phyloP scores from a whole-genome alignment of 2,888 invertebrate genomes.

The Netelia virgata region DNA sequence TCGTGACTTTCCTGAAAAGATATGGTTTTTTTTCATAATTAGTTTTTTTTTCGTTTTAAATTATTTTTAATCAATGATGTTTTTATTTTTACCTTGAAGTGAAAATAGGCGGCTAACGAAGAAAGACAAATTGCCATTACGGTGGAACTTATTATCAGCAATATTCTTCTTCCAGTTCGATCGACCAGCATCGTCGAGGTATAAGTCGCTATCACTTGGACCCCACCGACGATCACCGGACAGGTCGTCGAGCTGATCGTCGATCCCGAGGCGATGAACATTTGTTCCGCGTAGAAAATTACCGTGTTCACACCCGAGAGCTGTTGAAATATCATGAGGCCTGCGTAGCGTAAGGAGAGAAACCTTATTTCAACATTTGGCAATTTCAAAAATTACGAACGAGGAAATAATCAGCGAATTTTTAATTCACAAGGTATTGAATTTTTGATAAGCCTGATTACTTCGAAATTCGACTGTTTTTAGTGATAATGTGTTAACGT shows the following conservation, averaged over 20 bases:
- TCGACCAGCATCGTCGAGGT: slow-evolving; percentile 87
- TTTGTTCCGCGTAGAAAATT: slow-evolving; percentile 87
- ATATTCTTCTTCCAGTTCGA: slow-evolving; percentile 87
- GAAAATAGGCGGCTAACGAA: slow-evolving; percentile 86
- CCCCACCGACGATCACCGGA: slow-evolving; percentile 88
- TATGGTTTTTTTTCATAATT: not conserved
- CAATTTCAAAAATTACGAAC: not conserved
- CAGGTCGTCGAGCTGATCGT: slow-evolving; percentile 82
- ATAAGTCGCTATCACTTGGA: slow-evolving; percentile 87
- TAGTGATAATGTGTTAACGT: no score
- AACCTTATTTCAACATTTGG: not conserved
- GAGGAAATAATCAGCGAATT: no score
- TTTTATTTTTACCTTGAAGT: slow-evolving; percentile 71
- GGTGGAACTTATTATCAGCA: slow-evolving; percentile 89
- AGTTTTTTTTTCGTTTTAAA: not conserved
- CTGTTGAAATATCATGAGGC: slow-evolving; percentile 89
- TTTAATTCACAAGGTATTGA: no score
- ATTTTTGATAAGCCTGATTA: no score
- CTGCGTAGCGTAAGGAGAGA: slow-evolving; percentile 70
- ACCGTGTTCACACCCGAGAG: slow-evolving; percentile 88
- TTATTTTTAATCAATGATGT: not conserved
- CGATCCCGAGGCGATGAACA: slow-evolving; percentile 86
- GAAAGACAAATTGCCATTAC: slow-evolving; percentile 89
- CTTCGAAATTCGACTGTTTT: no score
- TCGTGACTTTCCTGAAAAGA: slow-evolving; percentile 54